A percentile compares a stretch with the other conserved stretches of the same genome.
Conservation (phyloP, 2,113 vertebrate genomes). For the Trematomus loennbergii region DNA sequence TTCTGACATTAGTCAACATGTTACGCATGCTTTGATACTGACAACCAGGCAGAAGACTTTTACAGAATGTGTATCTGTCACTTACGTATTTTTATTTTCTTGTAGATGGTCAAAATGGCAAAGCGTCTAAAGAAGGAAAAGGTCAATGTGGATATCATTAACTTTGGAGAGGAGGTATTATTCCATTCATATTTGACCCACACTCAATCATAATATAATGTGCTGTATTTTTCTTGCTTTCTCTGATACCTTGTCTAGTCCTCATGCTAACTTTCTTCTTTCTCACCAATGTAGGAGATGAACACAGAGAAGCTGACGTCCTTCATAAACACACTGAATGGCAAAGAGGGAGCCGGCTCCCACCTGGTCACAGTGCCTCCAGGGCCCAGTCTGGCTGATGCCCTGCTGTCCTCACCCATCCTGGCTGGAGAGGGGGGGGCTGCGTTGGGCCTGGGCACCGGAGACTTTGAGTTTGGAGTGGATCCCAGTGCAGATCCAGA, state of each 20-base stretch:
- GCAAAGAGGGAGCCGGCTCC: conserved; percentile 94
- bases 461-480: conserved; percentile 96
- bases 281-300: conserved; percentile 82
- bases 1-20: background rate
- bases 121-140: conserved; percentile 98
- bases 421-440: conserved; percentile 93
- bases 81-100: conserved; percentile 8
- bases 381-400: conserved; percentile 94
- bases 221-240: background rate
- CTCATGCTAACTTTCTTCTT: background rate
- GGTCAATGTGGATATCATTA: conserved; percentile 96
- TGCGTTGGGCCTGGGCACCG: conserved; percentile 92
- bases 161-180: conserved; percentile 96
- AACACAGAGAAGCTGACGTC: conserved; percentile 96
- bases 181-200: background rate
- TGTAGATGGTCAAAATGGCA: conserved; percentile 94
- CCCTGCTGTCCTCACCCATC: conserved; percentile 94
- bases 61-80: background rate
- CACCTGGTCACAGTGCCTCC: conserved; percentile 96
- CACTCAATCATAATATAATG: background rate
- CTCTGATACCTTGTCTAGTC: background rate
- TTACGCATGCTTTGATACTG: background rate
- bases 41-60: background rate
- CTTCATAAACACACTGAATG: conserved; percentile 95
- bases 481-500: conserved; percentile 96